phyloP scores from a whole-genome alignment of 2,888 invertebrate species.

The Asteroscopus sphinx region DNA sequence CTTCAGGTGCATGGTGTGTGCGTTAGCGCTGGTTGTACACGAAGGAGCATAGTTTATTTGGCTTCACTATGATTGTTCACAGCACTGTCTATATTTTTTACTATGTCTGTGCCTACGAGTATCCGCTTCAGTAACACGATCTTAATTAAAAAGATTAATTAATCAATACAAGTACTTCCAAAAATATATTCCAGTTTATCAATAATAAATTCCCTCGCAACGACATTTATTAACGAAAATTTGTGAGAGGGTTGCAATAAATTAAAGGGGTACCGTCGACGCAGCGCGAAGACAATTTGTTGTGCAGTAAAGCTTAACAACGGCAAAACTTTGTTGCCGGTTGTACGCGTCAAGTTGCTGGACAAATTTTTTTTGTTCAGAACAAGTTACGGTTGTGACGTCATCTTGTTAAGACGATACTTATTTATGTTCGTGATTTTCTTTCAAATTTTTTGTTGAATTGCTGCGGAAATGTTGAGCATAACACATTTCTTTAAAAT shows the following conservation, averaged over 20 bases:
- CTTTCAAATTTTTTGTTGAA: not conserved
- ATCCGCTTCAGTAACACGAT: not conserved
- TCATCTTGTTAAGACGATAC: not conserved
- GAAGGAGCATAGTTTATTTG: too few species aligned
- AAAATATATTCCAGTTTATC: conserved; percentile 17
- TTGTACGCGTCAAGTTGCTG: conserved; percentile 10
- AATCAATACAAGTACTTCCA: not conserved
- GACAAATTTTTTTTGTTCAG: conserved; percentile 1
- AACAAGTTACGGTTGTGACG: not conserved
- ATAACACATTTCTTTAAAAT: too few species aligned
- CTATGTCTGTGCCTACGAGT: too few species aligned
- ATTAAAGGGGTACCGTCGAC: conserved; percentile 35
- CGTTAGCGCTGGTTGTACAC: too few species aligned
- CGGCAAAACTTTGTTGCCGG: conserved; percentile 24
- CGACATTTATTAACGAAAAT: conserved; percentile 21
- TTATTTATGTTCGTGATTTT: not conserved
- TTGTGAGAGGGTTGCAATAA: conserved; percentile 44
- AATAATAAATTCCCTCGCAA: conserved; percentile 20
- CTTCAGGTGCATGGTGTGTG: too few species aligned
- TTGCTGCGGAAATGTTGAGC: too few species aligned
- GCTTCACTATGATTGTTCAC: too few species aligned
- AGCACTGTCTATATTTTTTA: too few species aligned
- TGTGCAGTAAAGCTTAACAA: conserved; percentile 2
- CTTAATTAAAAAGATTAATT: conserved; percentile 3
- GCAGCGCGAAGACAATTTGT: conserved; percentile 25